Base-by-base conservation (phyloP, 2,113 vertebrate species). In the Salminus brasiliensis region DNA sequence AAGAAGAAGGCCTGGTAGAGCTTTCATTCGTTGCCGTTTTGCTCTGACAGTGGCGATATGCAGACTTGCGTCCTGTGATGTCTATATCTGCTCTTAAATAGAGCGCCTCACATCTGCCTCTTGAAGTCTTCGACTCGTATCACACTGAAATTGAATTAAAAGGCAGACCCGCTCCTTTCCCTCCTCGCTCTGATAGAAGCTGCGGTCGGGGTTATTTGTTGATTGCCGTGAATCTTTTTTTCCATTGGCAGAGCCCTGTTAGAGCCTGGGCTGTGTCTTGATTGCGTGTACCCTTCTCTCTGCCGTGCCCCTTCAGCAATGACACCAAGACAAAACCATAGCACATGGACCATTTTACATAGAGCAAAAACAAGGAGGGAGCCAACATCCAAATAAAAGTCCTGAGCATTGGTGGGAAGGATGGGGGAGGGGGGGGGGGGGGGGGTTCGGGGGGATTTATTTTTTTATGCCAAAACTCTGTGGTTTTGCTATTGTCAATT, bases 301-400 rank as follows among this genome's bases (percentile, higher is more conserved):
- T 86, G 85, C 57, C 81, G 74, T 88, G 88, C 84, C 88, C 84
- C 90, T 90, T 88, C 87, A 88, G 88, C 87, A 86, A n/a, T 74
- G 89, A 88, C 84, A 87, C 74, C 74, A 88, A 88, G 83, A 76
- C 81, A 90, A 92, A 91, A 88, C 88, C 86, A 91, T 90, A 89
- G 87, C 88, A 92, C 89, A 90, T 89, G 82, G 87, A 91, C 89
- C 90, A 91, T 86, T 88, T 84, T 81, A 80, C 77, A 65, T 72
- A 57, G 78, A 83, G 80, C 67, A 72, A 59, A 27, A 70, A 78
- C 47, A 25, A 12, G 36, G 65, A 49, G 62, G 36, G 21, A 23
- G 23, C 52, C 52, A 23, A 11, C 10, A 25, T 55, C 8, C n/a
- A 11, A 88, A 89, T 90, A 87, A 92, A 93, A 89, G 87, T 85